Percentiles rank a stretch among this genome's conserved stretches.
phyloP scores from a whole-genome alignment of 2,113 vertebrate species.

The Gobio gobio region DNA sequence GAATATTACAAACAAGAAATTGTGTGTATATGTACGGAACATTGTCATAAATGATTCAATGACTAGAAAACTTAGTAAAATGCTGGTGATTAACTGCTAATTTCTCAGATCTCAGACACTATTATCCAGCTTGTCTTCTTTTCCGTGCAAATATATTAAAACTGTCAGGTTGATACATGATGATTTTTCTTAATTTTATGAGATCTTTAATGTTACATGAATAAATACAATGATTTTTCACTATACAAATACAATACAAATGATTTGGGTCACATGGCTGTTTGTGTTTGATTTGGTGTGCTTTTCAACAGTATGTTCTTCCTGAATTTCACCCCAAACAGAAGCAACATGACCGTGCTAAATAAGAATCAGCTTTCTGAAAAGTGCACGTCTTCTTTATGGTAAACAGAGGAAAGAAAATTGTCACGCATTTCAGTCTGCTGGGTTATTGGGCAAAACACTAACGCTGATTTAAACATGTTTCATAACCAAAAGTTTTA shows the following conservation, averaged over 20 bases:
- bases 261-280: not conserved
- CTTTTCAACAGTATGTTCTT: not conserved
- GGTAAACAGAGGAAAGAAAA: not conserved
- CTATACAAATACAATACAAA: too few relatives aligned
- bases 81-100: not conserved
- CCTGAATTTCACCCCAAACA: not conserved
- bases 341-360: not conserved
- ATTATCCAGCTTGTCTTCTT: not conserved
- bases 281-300: conserved; percentile 7
- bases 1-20: not conserved
- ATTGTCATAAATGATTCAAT: not conserved
- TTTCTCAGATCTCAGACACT: not conserved
- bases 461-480: not conserved
- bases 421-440: not conserved
- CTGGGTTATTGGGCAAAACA: not conserved
- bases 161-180: too few relatives aligned
- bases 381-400: not conserved
- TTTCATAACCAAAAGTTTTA: not conserved
- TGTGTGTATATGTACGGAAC: not conserved
- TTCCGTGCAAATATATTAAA: not conserved
- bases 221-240: not conserved
- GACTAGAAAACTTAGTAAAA: not conserved
- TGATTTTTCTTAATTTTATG: not conserved
- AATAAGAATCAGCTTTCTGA: not conserved
- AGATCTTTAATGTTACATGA: not conserved